Conservation (phyloP, 2,888 invertebrate species). For the Exephanes ischioxanthus region DNA sequence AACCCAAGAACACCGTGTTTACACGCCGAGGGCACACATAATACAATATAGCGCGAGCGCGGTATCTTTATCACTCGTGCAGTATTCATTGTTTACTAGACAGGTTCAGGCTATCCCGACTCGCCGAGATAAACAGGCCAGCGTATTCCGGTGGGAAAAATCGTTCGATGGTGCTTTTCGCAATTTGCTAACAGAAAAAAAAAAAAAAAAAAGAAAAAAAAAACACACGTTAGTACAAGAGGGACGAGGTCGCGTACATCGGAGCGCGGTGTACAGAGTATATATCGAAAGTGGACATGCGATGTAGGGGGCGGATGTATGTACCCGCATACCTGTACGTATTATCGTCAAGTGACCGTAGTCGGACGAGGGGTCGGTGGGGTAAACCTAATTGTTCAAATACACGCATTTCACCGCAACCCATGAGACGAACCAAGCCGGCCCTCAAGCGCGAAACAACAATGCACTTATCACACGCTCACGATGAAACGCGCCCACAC, state of each 20-base stretch:
- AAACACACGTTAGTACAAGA: constrained; percentile 21
- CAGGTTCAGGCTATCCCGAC: not conserved
- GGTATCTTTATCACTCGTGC: not conserved
- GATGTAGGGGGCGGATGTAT: constrained; percentile 16
- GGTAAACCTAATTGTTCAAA: constrained; percentile 80
- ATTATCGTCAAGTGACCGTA: constrained; percentile 60
- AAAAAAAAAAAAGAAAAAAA: not conserved
- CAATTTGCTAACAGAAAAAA: constrained; percentile 35
- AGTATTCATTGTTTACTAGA: constrained; percentile 19
- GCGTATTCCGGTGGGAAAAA: not conserved
- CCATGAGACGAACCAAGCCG: constrained; percentile 57
- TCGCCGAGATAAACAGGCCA: not conserved
- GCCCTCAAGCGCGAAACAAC: constrained; percentile 63
- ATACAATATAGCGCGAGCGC: not conserved
- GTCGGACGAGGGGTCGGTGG: constrained; percentile 55
- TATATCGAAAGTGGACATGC: constrained; percentile 34
- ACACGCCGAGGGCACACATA: not conserved
- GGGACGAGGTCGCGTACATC: constrained; percentile 6
- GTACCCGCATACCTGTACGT: constrained; percentile 34
- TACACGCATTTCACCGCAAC: constrained; percentile 79
- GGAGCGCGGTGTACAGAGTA: not conserved
- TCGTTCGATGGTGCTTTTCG: constrained; percentile 48
- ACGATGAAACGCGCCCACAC: not conserved
- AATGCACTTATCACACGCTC: constrained; percentile 57
- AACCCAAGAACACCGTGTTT: not conserved